Conservation (phyloP, 2,797 vertebrate species). For the Rhadinocentrus ornatus region DNA sequence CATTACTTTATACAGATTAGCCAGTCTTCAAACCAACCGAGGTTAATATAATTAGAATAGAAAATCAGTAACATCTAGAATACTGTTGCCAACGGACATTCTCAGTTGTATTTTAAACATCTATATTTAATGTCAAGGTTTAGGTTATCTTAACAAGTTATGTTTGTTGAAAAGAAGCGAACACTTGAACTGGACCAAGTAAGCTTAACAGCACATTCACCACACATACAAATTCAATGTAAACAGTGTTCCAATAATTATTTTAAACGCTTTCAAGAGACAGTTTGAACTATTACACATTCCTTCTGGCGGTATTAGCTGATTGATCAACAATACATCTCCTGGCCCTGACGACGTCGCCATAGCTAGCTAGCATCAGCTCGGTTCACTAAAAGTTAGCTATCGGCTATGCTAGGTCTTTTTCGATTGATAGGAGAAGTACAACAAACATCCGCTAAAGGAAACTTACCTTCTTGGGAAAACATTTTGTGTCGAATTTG, state of each 20-base stretch:
- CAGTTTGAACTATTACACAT: not conserved
- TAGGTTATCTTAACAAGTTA: slow-evolving; percentile 24
- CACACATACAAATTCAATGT: not conserved
- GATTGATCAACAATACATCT: not conserved
- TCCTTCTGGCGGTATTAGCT: not conserved
- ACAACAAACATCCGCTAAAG: not conserved
- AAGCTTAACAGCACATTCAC: slow-evolving; percentile 27
- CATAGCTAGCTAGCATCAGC: slow-evolving; percentile 73
- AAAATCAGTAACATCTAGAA: not conserved
- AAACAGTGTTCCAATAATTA: not conserved
- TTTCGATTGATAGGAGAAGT: slow-evolving; percentile 35
- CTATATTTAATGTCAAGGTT: not conserved
- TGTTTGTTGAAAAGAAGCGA: slow-evolving; percentile 19
- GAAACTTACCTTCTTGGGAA: slow-evolving; percentile 55
- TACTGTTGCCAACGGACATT: not conserved
- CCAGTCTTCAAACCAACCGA: not conserved
- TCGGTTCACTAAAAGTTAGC: slow-evolving; percentile 74
- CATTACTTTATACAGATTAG: slow-evolving; percentile 9
- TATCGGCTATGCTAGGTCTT: slow-evolving; percentile 69
- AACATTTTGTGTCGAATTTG: not conserved
- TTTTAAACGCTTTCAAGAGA: no score
- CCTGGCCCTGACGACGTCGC: slow-evolving; percentile 70
- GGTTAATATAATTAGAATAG: not conserved
- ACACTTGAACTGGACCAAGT: slow-evolving; percentile 30
- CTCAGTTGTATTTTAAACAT: not conserved